phyloP scores from a whole-genome alignment of 2,797 vertebrate species.

The Pyrrhura leucotis region DNA sequence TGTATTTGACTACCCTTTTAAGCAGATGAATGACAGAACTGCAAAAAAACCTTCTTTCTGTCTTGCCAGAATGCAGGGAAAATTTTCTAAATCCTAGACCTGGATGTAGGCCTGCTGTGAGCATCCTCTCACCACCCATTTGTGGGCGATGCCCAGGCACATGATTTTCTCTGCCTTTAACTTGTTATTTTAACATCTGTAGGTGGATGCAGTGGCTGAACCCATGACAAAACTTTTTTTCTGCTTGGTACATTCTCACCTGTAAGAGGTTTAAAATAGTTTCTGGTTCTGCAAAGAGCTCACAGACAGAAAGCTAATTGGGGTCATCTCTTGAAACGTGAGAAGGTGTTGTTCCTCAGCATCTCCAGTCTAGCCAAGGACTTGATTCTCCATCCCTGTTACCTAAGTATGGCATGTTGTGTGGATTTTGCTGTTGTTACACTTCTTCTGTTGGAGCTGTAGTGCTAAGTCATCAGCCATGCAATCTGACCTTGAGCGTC shows the following conservation, averaged over 20 bases:
- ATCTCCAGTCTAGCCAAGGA: neutral
- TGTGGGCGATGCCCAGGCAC: accelerated
- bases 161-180: neutral
- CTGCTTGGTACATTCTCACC: neutral
- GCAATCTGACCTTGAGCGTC: neutral
- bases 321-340: neutral
- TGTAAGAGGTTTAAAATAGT: neutral
- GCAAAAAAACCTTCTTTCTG: neutral
- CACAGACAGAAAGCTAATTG: neutral
- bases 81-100: neutral
- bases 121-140: accelerated
- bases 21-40: neutral
- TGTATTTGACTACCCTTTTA: neutral
- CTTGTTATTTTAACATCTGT: neutral
- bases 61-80: neutral
- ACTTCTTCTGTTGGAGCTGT: neutral
- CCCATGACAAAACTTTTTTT: neutral
- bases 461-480: neutral
- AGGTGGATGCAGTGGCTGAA: neutral
- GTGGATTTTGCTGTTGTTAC: neutral
- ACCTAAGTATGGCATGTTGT: neutral
- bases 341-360: neutral
- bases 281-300: neutral
- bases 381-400: neutral
- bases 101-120: neutral